Evolutionary conservation across 2,797 vertebrate species (phyloP), one percentile per base, ranked within the genome.

Genomic region (Artibeus jamaicensis): DNA sequence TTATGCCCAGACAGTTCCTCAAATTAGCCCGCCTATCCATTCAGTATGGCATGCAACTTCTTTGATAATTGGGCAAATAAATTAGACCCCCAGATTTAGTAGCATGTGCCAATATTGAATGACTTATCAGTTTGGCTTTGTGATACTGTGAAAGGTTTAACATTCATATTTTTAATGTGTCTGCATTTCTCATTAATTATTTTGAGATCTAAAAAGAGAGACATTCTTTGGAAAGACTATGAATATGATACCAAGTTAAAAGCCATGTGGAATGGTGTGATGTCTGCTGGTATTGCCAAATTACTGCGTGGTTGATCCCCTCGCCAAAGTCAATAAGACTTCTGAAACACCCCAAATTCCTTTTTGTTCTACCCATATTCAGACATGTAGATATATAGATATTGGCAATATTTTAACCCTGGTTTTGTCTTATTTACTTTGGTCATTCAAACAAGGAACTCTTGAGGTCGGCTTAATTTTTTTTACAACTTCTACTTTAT

Each of bases 211-310:
- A 89, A 96, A 96, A 88, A 90, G 21, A 46, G 68, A n/a, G 0
- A 12, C 68, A 67, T 59, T 96, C 95, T 94, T 86, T 87, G 92
- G 82, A 90, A 96, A 97, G 81, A 16, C 50, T 97, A n/a, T 93
- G 91, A 83, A 86, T 73, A 85, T 84, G 97, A 94, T 95, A 95
- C 94, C 95, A 97, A 87, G 81, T 91, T 89, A 96, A 93, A 96
- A 96, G 91, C 86, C 57, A 67, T 77, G 73, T 97, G 96, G 91
- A 96, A 97, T 98, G 97, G 97, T 98, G 97, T 97, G 96, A 98
- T 98, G 94, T 96, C 96, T 98, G 91, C 84, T 91, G 95, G 78
- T 65, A 88, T 39, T 97, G 90, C 96, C 32, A 84, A 96, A 96
- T 96, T 89, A 76, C 44, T 71, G 89, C 55, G 0, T 6, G 73